Evolutionary conservation across 2,113 vertebrate species (phyloP).

Genomic region (Tragelaphus imberbis): DNA sequence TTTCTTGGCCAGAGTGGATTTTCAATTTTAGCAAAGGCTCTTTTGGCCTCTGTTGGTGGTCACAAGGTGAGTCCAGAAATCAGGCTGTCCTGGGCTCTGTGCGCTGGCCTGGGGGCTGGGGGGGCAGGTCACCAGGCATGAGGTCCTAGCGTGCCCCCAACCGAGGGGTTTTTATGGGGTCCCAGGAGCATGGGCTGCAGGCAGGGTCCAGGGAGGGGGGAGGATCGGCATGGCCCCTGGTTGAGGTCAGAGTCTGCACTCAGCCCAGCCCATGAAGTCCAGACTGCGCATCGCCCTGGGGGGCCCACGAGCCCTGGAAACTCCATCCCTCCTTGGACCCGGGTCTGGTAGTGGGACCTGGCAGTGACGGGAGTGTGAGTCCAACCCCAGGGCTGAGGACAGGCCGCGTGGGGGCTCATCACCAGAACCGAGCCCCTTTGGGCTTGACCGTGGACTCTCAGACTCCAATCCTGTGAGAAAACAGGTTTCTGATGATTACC

Average conservation of each 20-base stretch:
- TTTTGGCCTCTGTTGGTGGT: not conserved
- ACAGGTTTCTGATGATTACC: too few relatives aligned
- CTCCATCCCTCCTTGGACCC: not conserved
- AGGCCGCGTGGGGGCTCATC: not conserved
- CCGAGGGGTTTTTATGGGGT: not conserved
- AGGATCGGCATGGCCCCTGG: not conserved
- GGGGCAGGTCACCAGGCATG: not conserved
- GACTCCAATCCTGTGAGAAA: not conserved
- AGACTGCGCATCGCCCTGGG: not conserved
- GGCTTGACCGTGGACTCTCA: not conserved
- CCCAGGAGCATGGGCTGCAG: not conserved
- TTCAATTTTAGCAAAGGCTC: not conserved
- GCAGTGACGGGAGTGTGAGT: not conserved
- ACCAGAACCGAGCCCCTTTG: accelerated
- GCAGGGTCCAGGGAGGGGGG: not conserved
- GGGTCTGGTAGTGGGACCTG: not conserved
- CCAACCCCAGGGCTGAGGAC: not conserved
- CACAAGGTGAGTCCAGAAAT: not conserved
- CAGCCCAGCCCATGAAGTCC: not conserved
- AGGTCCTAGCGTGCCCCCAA: too few relatives aligned
- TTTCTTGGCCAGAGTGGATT: not conserved
- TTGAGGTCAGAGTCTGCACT: not conserved
- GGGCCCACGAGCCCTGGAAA: not conserved
- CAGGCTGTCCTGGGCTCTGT: not conserved
- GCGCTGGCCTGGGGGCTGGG: not conserved